These are phyloP conservation scores for Neotragus moschatus DNA, from an alignment of 2,113 vertebrate genomes.

Conservation along the genomic window DNA sequence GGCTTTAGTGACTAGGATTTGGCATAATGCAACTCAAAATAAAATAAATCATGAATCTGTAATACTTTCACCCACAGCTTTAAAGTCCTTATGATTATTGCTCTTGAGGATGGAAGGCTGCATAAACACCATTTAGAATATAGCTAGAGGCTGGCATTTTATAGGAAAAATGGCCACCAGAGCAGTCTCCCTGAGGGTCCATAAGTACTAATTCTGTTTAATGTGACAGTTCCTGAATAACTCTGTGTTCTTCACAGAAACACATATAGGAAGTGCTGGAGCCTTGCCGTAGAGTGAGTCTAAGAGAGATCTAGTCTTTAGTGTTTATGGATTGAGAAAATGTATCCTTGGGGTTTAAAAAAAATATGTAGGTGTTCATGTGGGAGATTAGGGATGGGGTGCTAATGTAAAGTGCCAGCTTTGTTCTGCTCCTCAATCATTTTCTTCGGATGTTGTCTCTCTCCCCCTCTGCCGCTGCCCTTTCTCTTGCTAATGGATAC, in stretches of 20 bases:
- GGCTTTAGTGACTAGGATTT: background rate
- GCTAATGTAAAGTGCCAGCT: background rate
- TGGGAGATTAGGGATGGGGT: background rate
- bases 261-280: background rate
- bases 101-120: background rate
- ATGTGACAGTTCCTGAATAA: background rate
- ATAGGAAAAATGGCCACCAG: background rate
- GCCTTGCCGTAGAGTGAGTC: no score
- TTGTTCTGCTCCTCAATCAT: background rate
- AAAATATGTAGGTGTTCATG: background rate
- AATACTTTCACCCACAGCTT: background rate
- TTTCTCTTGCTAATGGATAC: background rate
- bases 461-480: no score
- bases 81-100: background rate
- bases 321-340: background rate
- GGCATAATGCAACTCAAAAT: background rate
- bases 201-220: background rate
- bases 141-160: background rate
- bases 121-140: background rate
- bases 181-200: background rate
- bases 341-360: background rate
- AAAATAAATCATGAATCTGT: background rate
- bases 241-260: background rate
- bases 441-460: background rate
- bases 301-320: background rate